phyloP scores from a whole-genome alignment of 1,140 invertebrate species.

The Proctacanthus coquilletti region DNA sequence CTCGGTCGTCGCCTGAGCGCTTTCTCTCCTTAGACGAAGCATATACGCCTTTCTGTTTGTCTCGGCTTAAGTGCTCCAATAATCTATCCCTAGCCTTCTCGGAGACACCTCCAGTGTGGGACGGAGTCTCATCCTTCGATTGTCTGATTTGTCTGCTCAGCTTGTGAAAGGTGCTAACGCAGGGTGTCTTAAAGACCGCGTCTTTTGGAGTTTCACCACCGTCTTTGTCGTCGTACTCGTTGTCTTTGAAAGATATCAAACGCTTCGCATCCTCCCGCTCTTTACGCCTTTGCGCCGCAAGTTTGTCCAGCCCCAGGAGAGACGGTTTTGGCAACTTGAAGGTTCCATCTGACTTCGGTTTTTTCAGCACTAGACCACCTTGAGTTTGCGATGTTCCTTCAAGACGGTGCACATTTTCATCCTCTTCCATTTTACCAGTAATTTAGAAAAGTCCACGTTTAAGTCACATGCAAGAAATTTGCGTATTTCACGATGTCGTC shows the following conservation, averaged over 20 bases:
- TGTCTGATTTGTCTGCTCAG: slow-evolving; percentile 55
- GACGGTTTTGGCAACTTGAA: slow-evolving; percentile 71
- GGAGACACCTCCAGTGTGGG: slow-evolving; percentile 81
- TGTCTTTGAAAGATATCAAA: slow-evolving; percentile 47
- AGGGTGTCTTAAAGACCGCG: slow-evolving; percentile 21
- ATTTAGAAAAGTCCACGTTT: too few relatives aligned
- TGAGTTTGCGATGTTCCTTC: slow-evolving; percentile 59
- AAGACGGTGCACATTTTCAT: slow-evolving; percentile 50
- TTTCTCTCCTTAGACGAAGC: slow-evolving; percentile 38
- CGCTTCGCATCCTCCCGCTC: slow-evolving; percentile 43
- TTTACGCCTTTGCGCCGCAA: slow-evolving; percentile 58
- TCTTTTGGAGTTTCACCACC: slow-evolving; percentile 17
- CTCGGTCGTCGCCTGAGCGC: slow-evolving; percentile 12
- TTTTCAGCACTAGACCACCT: slow-evolving; percentile 67
- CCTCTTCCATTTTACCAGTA: slow-evolving; percentile 9
- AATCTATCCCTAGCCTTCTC: slow-evolving; percentile 57
- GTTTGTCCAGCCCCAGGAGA: slow-evolving; percentile 70
- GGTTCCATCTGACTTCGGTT: slow-evolving; percentile 40
- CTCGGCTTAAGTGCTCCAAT: slow-evolving; percentile 40
- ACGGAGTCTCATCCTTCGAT: slow-evolving; percentile 74
- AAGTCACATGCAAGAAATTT: too few relatives aligned
- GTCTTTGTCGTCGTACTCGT: slow-evolving; percentile 40
- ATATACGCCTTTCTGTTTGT: slow-evolving; percentile 33
- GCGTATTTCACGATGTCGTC: too few relatives aligned
- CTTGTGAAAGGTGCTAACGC: slow-evolving; percentile 28